phyloP scores from a whole-genome alignment of 2,888 invertebrate genomes.

The Orthosia gracilis region DNA sequence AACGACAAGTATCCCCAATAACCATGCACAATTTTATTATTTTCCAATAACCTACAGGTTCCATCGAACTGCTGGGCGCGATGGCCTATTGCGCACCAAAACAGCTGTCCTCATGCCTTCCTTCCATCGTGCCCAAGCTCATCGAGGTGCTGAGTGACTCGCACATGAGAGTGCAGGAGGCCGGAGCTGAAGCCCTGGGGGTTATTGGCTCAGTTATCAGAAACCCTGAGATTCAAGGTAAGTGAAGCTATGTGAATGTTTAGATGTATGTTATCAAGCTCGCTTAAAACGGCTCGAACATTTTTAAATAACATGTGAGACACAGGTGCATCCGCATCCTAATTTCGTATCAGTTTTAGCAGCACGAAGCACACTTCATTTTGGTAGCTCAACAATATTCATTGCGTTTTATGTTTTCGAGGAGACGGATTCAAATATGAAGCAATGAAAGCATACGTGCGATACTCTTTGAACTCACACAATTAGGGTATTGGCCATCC shows the following conservation, averaged over 20 bases:
- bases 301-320: too few species aligned
- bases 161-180: slow-evolving; percentile 98
- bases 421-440: too few species aligned
- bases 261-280: background rate
- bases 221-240: slow-evolving; percentile 99
- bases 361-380: too few species aligned
- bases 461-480: too few species aligned
- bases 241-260: background rate
- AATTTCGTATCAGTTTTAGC: too few species aligned
- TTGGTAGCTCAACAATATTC: too few species aligned
- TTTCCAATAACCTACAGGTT: slow-evolving; percentile 91
- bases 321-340: too few species aligned
- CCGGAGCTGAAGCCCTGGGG: slow-evolving; percentile 98
- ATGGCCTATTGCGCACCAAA: slow-evolving; percentile 99
- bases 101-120: slow-evolving; percentile 99
- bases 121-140: slow-evolving; percentile 99
- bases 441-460: too few species aligned
- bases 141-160: slow-evolving; percentile 99
- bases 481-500: too few species aligned
- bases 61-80: slow-evolving; percentile 98
- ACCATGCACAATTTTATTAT: background rate
- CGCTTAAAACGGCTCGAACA: too few species aligned
- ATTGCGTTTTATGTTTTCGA: too few species aligned
- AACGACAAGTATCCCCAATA: background rate
- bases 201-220: slow-evolving; percentile 99